Percentiles rank a stretch among this genome's conserved stretches.
These are phyloP conservation scores for Acanthurus lineatus DNA, from an alignment of 2,797 vertebrate species.

Conservation along the genomic window DNA sequence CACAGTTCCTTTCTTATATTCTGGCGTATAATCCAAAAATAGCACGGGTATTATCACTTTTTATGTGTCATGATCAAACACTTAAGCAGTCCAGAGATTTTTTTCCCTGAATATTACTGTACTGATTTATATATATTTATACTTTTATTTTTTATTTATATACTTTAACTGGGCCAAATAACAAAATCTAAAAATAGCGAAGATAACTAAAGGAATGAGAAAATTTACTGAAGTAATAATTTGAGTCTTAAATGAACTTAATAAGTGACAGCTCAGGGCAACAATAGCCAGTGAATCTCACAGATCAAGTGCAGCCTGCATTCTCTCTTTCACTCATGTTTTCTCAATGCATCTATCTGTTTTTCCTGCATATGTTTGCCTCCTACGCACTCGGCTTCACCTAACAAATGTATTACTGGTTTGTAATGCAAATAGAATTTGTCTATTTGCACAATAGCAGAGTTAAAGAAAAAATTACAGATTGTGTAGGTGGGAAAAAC, in stretches of 20 bases:
- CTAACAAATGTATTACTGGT: slow-evolving; percentile 40
- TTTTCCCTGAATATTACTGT: slow-evolving; percentile 28
- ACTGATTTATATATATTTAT: slow-evolving; percentile 6
- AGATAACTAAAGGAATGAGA: slow-evolving; percentile 29
- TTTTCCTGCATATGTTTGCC: slow-evolving; percentile 38
- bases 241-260: slow-evolving; percentile 40
- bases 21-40: slow-evolving; percentile 69
- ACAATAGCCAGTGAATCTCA: slow-evolving; percentile 38
- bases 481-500: slow-evolving; percentile 45
- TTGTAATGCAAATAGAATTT: slow-evolving; percentile 55
- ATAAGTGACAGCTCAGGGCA: slow-evolving; percentile 52
- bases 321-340: slow-evolving; percentile 24
- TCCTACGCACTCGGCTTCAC: slow-evolving; percentile 42
- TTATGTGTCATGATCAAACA: slow-evolving; percentile 60
- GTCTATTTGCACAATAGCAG: slow-evolving; percentile 36
- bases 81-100: slow-evolving; percentile 37
- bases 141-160: slow-evolving; percentile 64
- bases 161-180: slow-evolving; percentile 64
- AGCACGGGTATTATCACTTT: slow-evolving; percentile 41
- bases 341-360: slow-evolving; percentile 34
- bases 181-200: slow-evolving; percentile 38
- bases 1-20: slow-evolving; percentile 49
- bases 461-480: slow-evolving; percentile 20
- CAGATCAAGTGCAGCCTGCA: slow-evolving; percentile 36
- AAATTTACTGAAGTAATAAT: slow-evolving; percentile 28